phyloP scores from a whole-genome alignment of 92 coral and sea anemone species.

The Palythoa grandiflora region DNA sequence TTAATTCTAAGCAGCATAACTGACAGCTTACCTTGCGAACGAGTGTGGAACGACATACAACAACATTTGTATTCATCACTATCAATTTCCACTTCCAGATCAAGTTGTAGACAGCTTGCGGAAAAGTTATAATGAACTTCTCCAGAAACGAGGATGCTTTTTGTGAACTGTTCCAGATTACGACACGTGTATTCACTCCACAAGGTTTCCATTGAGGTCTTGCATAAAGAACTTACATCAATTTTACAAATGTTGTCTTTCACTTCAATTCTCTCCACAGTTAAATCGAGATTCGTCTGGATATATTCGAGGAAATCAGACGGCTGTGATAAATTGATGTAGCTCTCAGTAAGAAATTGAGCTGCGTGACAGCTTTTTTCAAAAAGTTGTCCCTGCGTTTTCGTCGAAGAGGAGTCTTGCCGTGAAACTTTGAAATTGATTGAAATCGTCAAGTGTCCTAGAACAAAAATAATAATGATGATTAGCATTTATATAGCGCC shows the following conservation, averaged over 20 bases:
- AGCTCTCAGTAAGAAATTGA: neutral
- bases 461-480: too few relatives aligned
- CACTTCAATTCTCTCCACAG: neutral
- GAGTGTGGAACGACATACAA: neutral
- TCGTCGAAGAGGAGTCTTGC: neutral
- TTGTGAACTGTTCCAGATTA: neutral
- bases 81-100: constrained; percentile 24
- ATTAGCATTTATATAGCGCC: too few relatives aligned
- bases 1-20: too few relatives aligned
- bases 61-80: constrained; percentile 26
- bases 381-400: neutral
- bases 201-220: neutral
- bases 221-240: constrained; percentile 17
- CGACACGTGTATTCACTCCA: constrained; percentile 9
- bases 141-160: neutral
- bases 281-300: neutral
- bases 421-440: neutral
- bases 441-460: constrained; percentile 19
- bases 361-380: neutral
- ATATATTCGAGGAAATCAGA: constrained; percentile 5
- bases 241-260: neutral
- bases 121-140: neutral
- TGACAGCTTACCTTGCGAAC: neutral
- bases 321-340: neutral
- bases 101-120: neutral